Evolutionary conservation across 2,797 vertebrate genomes (phyloP), one percentile per base, ranked within the genome.

Genomic region (Heliangelus exortis): DNA sequence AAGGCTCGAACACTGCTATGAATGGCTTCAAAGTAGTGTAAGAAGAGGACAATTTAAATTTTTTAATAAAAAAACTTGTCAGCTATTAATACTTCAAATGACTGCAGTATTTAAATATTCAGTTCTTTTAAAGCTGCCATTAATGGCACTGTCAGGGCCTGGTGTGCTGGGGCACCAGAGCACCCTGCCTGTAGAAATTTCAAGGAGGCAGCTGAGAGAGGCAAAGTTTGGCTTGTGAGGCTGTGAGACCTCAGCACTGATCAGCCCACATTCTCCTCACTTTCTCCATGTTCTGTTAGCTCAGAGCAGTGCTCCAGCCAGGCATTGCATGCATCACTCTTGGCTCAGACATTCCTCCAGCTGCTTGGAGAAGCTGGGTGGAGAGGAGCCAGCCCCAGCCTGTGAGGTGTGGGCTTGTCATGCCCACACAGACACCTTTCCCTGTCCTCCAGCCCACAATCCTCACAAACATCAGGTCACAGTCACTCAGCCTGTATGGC

Each of bases 401-500:
- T 1, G 9, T 3, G 48, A 41, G 33, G 5, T 36, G 34, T n/a
- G 45, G 50, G n/a, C 29, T 79, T 6, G 5, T 61, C 29, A 41
- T 41, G 33, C 72, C 57, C 54, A 48, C 17, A 0, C 21, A 55
- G 39, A 29, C 25, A 57, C 31, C n/a, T 7, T 26, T 55, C 41
- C 67, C 23, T 23, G 9, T 34, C 54, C 80, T 22, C 21, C 80
- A 80, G 59, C 77, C 68, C 55, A 33, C 1, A 0, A 4, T 29
- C n/a, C 43, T 71, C n/a, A 19, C 19, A 29, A 23, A 34, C 1
- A 1, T 51, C 58, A 87, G 39, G 39, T 59, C 36, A 15, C 39
- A 67, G 75, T 28, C 1, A 1, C 19, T 54, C 57, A 63, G 66
- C 48, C 29, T 5, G 0, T 13, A 15, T 0, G 0, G 34, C 28